phyloP scores from a whole-genome alignment of 2,113 vertebrate genomes.

The Urocitellus parryii region DNA sequence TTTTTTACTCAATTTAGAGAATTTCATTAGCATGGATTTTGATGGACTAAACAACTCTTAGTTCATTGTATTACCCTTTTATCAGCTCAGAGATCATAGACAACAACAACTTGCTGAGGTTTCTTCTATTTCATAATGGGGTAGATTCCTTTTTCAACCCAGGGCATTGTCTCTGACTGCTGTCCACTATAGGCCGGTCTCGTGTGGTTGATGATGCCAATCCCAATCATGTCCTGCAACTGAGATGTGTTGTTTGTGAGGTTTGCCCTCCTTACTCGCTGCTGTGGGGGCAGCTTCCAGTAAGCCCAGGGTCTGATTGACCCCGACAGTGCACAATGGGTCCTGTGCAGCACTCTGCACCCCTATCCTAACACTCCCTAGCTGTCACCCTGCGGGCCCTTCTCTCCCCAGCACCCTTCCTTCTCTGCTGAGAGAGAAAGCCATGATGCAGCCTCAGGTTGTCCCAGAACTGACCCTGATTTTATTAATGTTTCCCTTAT shows the following conservation, averaged over 20 bases:
- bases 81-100: neutral
- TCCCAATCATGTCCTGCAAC: neutral
- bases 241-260: neutral
- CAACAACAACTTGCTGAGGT: conserved; percentile 46
- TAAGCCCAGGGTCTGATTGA: neutral
- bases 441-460: fast-evolving
- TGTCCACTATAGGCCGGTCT: neutral
- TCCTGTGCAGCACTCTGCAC: neutral
- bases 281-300: neutral
- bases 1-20: neutral
- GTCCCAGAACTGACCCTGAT: neutral
- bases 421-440: neutral
- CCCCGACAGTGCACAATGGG: neutral
- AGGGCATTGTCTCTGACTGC: conserved; percentile 33
- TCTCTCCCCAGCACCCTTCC: neutral
- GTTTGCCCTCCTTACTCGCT: neutral
- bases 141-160: conserved; percentile 4
- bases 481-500: neutral
- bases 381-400: neutral
- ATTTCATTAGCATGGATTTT: neutral
- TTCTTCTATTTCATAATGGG: conserved; percentile 42
- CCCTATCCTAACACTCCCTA: fast-evolving
- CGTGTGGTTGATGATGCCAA: neutral
- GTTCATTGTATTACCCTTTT: neutral
- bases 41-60: neutral